These are phyloP conservation scores for Rhyacophila evoluta DNA, from an alignment of 2,888 invertebrate genomes.

Conservation along the genomic window DNA sequence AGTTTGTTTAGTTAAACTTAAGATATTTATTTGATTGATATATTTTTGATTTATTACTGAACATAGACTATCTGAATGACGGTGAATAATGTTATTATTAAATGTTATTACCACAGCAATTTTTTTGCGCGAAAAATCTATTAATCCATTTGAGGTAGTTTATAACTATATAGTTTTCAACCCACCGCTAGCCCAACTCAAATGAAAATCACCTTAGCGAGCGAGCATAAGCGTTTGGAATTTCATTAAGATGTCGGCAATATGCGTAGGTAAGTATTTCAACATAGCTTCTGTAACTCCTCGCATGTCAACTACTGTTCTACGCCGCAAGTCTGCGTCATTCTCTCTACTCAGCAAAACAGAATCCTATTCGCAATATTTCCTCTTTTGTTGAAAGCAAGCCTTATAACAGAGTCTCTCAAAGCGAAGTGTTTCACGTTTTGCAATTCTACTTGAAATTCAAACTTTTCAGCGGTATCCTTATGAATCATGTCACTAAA, in stretches of 20 bases:
- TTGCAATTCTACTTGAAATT: too few relatives aligned
- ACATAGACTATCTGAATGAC: too few relatives aligned
- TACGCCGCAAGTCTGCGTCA: slow-evolving; percentile 4
- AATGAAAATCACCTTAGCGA: background rate
- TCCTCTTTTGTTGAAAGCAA: slow-evolving; percentile 37
- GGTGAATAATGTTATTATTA: too few relatives aligned
- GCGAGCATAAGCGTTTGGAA: background rate
- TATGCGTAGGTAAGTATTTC: background rate
- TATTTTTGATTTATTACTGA: too few relatives aligned
- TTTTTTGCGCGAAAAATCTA: too few relatives aligned
- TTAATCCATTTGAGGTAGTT: background rate
- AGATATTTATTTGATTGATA: too few relatives aligned
- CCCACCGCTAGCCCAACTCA: background rate
- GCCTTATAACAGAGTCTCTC: background rate
- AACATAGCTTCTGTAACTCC: background rate
- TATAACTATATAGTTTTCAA: background rate
- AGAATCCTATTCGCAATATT: slow-evolving; percentile 36
- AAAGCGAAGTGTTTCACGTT: background rate
- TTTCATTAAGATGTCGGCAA: slow-evolving; percentile 1
- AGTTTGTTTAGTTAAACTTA: too few relatives aligned
- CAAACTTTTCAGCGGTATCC: too few relatives aligned
- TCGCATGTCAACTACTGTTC: slow-evolving; percentile 1
- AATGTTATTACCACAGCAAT: too few relatives aligned
- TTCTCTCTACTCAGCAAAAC: slow-evolving; percentile 28
- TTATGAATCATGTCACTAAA: too few relatives aligned